Evolutionary conservation across 2,113 vertebrate species (phyloP).

Genomic region (Cyprinodon tularosa): DNA sequence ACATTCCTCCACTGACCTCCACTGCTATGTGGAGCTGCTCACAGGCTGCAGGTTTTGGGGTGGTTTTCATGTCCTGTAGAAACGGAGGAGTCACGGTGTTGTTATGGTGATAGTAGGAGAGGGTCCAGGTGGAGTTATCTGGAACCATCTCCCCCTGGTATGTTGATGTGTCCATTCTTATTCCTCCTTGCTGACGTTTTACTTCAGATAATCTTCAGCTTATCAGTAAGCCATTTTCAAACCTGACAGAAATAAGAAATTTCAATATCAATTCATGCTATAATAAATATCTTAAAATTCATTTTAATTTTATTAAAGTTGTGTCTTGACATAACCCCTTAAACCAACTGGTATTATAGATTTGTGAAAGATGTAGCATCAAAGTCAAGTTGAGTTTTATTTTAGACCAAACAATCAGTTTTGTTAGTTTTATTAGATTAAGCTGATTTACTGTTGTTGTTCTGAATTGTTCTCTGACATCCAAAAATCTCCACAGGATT

Average conservation of each 20-base stretch:
- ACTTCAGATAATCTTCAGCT: slow-evolving; percentile 33
- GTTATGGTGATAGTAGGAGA: slow-evolving; percentile 53
- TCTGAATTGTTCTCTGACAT: not conserved
- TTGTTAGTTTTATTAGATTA: not conserved
- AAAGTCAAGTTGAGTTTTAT: not conserved
- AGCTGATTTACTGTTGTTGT: not conserved
- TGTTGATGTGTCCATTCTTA: slow-evolving; percentile 26
- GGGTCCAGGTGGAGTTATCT: slow-evolving; percentile 59
- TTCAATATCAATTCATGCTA: not conserved
- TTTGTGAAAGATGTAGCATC: not conserved
- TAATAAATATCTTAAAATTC: not conserved
- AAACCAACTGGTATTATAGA: not conserved
- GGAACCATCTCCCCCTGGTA: slow-evolving; percentile 41
- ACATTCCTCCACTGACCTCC: slow-evolving; percentile 66
- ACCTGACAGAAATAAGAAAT: slow-evolving; percentile 23
- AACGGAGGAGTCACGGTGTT: slow-evolving; percentile 40
- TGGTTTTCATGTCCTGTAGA: slow-evolving; percentile 40
- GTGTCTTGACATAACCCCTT: not conserved
- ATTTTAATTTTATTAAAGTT: not conserved
- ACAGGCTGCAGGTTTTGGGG: slow-evolving; percentile 72
- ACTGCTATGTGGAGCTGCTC: slow-evolving; percentile 85
- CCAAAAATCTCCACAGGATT: not conserved
- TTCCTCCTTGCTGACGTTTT: slow-evolving; percentile 58
- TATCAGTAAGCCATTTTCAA: slow-evolving; percentile 26
- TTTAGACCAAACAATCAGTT: not conserved